Evolutionary conservation across 2,888 invertebrate genomes (phyloP), one percentile per base, ranked within the genome.

Genomic region (Oscheius sp.): DNA sequence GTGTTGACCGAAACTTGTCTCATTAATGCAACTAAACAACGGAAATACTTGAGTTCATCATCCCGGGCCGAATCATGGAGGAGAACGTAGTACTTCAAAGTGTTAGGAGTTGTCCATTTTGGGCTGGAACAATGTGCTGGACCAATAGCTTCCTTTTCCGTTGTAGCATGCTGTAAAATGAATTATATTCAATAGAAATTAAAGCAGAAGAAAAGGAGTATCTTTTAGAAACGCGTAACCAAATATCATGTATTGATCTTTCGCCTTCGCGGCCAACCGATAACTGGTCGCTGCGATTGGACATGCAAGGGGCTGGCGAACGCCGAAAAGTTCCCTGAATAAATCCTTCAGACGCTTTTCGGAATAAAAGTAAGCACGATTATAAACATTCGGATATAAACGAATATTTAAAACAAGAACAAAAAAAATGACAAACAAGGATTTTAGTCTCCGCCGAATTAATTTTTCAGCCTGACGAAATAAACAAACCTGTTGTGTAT

Each of bases 61-160:
- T 93, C 92, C 77, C 92, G 91, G 75, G 78, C 73, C 76, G 77
- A 68, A 73, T 88, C 97, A 90, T 96, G 95, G 69, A 97, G 88
- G 63, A 98, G 91, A 66, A 97, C 93, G 90, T 95, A 96, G 89
- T 94, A 94, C 88, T 94, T 93, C 52, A 96, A 91, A 29, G 94
- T 93, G 88, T 94, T 93, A 41, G 92, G 92, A 77, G 92, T 90
- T 16, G 81, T 78, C 91, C 91, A 91, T 75, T 84, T 84, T 25
- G 88, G 86, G 2, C 77, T 23, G 1, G 83, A 76, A 53, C 87
- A 87, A 70, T 82, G 82, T 2, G 84, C 77, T 0, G 86, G 85
- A 7, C 78, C 78, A 63, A 83, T 70, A 12, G 74, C 64, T 7
- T 76, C 76, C 1, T 76, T 74, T 2, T 80, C 73, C 7, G 68